Evolutionary conservation across 2,113 vertebrate genomes (phyloP), one percentile per base, ranked within the genome.

Genomic region (Pterophyllum scalare): DNA sequence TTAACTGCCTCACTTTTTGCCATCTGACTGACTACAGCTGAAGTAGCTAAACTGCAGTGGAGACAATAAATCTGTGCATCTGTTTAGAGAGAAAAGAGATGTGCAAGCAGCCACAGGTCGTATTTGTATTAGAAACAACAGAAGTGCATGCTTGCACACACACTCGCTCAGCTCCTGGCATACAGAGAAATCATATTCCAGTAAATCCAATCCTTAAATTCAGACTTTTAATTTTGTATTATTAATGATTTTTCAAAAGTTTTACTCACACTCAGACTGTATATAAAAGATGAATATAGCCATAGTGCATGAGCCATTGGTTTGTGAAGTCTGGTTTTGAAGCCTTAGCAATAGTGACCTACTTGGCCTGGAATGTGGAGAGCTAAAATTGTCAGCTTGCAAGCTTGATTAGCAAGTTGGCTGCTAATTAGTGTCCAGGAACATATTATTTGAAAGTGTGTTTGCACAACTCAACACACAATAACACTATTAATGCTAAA

Each of bases 1-100:
- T 62, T 60, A 70, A 77, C 84, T 3, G 26, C 20, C 57, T 76
- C 49, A 65, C 75, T 79, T 79, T 79, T 83, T 83, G 75, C 77
- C 70, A 22, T 75, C 72, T 80, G 65, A 82, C 72, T 84, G 79
- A 78, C 77, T 49, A 3, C 26, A 83, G 80, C 79, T 76, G 72
- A 76, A 82, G 62, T 52, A 40, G 84, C 85, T 81, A 65, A 81
- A 83, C n/a, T 86, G 81, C 56, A 35, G 85, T 10, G 6, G 20
- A 5, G 56, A 6, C n/a, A 54, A 57, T 28, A 79, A 75, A 80
- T 77, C 81, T 74, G 28, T 24, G 52, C 24, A 38, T 60, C 35
- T 49, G 43, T 84, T 76, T 35, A 60, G 24, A 22, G 54, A 43
- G 54, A 43, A 64, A 57, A 22, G 59, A 76, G 35, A 22, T 1